Conservation (phyloP, 2,797 vertebrate genomes). For the Myoxocephalus aenaeus region DNA sequence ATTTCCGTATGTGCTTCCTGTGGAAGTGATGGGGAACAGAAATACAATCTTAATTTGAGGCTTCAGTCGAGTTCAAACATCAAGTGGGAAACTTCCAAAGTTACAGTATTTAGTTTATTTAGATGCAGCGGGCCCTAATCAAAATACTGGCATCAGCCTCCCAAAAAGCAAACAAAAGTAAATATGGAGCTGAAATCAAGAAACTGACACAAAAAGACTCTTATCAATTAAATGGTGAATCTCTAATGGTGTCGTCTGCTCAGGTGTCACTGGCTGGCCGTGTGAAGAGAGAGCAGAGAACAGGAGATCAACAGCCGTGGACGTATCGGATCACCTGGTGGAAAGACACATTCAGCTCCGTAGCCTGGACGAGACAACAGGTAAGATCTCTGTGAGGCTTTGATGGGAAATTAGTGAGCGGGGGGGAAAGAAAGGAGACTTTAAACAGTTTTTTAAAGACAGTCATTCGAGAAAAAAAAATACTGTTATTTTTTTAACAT, state of each 20-base stretch:
- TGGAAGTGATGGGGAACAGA: not conserved
- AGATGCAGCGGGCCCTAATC: not conserved
- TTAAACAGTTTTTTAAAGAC: not conserved
- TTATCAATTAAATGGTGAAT: not conserved
- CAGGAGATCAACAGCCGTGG: constrained; percentile 72
- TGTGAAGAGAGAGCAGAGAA: constrained; percentile 66
- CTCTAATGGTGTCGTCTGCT: constrained; percentile 62
- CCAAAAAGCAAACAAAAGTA: not conserved
- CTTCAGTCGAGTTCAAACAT: not conserved
- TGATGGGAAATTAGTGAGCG: not conserved
- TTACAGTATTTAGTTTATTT: not conserved
- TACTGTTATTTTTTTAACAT: not conserved
- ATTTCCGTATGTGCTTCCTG: not conserved
- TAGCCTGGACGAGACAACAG: constrained; percentile 41
- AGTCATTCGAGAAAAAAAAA: not conserved
- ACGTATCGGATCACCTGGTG: constrained; percentile 63
- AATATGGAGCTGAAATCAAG: not conserved
- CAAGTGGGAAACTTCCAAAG: not conserved
- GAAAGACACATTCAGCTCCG: constrained; percentile 43
- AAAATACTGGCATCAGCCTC: not conserved
- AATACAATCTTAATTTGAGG: not conserved
- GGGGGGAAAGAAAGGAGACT: not conserved
- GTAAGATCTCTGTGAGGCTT: constrained; percentile 53
- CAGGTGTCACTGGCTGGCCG: constrained; percentile 74
- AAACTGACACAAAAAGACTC: not conserved